Evolutionary conservation across 2,113 vertebrate species (phyloP).

Genomic region (Onychorhynchus coronatus): DNA sequence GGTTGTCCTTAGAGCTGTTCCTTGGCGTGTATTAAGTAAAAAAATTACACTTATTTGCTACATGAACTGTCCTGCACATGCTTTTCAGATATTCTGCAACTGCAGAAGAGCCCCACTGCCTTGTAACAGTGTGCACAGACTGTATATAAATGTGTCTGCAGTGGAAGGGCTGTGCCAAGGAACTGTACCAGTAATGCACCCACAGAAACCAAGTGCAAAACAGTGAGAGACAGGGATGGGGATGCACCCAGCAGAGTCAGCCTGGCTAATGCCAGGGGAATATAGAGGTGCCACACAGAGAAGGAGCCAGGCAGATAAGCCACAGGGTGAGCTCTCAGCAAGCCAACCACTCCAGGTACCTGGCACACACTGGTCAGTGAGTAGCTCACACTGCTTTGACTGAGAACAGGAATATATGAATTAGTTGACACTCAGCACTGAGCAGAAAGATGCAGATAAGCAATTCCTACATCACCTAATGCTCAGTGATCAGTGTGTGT

Average conservation of each 20-base stretch:
- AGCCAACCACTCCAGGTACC: neutral
- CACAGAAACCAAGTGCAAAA: neutral
- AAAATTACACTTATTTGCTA: neutral
- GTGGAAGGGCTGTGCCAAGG: neutral
- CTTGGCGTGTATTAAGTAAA: neutral
- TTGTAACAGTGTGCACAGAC: neutral
- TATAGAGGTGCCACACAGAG: neutral
- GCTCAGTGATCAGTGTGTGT: neutral
- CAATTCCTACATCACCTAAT: neutral
- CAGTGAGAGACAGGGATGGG: neutral
- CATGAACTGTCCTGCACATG: neutral
- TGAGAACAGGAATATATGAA: neutral
- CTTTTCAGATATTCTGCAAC: neutral
- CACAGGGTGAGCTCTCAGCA: neutral
- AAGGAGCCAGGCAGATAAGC: neutral
- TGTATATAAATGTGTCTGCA: neutral
- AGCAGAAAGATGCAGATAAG: neutral
- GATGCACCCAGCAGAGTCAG: neutral
- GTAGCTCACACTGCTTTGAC: neutral
- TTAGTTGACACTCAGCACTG: neutral
- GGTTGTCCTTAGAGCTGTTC: neutral
- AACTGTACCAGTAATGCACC: neutral
- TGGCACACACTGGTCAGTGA: accelerated
- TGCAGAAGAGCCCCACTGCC: neutral
- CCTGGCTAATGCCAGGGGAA: neutral